These are phyloP conservation scores for Danaus melanippus DNA, from an alignment of 1,140 invertebrate genomes.

Conservation along the genomic window DNA sequence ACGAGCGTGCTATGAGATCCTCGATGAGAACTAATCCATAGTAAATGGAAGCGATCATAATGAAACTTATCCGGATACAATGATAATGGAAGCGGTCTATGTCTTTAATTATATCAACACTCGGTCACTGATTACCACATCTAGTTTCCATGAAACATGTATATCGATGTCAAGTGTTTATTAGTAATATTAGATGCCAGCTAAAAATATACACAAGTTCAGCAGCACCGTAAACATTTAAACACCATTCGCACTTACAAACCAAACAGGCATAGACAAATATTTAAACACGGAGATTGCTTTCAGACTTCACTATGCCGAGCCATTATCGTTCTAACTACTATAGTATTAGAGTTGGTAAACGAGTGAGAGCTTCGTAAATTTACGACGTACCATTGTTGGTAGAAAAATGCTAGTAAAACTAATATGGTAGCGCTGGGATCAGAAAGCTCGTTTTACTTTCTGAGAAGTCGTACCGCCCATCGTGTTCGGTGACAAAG, in stretches of 20 bases:
- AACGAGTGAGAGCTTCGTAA: slow-evolving; percentile 13
- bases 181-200: slow-evolving; percentile 57
- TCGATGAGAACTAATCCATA: too few species aligned
- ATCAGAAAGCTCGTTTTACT: slow-evolving; percentile 52
- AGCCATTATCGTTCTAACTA: slow-evolving; percentile 40
- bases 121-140: slow-evolving; percentile 6
- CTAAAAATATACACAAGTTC: slow-evolving; percentile 53
- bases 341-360: slow-evolving; percentile 28
- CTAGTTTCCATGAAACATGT: slow-evolving; percentile 13
- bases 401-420: slow-evolving; percentile 46
- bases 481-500: slow-evolving; percentile 13
- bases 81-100: too few species aligned
- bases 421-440: slow-evolving; percentile 55
- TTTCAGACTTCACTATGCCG: slow-evolving; percentile 30
- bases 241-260: slow-evolving; percentile 70
- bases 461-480: slow-evolving; percentile 46
- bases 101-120: neutral
- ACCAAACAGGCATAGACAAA: slow-evolving; percentile 65
- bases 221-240: slow-evolving; percentile 62
- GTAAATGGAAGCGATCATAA: too few species aligned
- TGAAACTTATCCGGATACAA: too few species aligned
- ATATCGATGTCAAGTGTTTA: slow-evolving; percentile 56
- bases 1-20: too few species aligned
- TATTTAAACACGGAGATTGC: slow-evolving; percentile 63
- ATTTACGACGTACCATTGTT: slow-evolving; percentile 30